Evolutionary conservation across 30 jellyfish, hydroid and myxozoan genomes (phyloP).

Genomic region (Pelagia noctiluca): DNA sequence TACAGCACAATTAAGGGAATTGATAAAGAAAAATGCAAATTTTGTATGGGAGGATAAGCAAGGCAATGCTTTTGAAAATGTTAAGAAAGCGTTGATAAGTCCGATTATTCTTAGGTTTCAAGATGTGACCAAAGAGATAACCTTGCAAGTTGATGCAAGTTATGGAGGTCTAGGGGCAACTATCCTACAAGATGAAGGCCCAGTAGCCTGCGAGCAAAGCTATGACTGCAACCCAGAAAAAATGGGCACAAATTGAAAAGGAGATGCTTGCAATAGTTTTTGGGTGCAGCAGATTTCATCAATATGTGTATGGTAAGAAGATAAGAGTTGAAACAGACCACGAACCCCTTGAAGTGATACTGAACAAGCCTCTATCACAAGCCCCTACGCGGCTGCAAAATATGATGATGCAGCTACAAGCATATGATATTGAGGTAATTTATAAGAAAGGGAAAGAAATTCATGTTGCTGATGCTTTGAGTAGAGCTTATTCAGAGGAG

Average conservation of each 20-base stretch:
- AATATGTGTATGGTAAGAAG: conserved; percentile 21
- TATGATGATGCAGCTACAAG: conserved; percentile 35
- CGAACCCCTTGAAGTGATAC: conserved; percentile 44
- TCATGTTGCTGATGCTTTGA: conserved; percentile 39
- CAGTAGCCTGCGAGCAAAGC: conserved; percentile 52
- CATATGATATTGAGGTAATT: conserved; percentile 23
- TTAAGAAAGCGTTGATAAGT: conserved; percentile 22
- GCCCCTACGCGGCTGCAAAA: conserved; percentile 44
- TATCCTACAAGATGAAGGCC: conserved; percentile 27
- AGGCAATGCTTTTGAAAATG: conserved; percentile 32
- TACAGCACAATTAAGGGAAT: conserved; percentile 37
- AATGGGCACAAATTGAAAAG: conserved; percentile 39
- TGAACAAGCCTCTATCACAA: conserved; percentile 30
- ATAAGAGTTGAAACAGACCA: conserved; percentile 34
- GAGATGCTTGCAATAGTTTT: conserved; percentile 41
- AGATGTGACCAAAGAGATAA: conserved; percentile 12
- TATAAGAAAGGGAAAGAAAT: conserved; percentile 26
- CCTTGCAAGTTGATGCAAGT: conserved; percentile 43
- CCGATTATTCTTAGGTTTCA: conserved; percentile 5
- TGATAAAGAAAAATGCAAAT: conserved; percentile 1
- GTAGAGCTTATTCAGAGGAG: conserved; percentile 45
- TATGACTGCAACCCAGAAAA: conserved; percentile 13
- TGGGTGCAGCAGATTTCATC: conserved; percentile 38
- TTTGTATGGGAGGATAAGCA: background rate
- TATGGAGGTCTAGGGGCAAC: conserved; percentile 45